These are phyloP conservation scores for Protomyctophum bolini DNA, from an alignment of 2,113 vertebrate species.

Conservation along the genomic window DNA sequence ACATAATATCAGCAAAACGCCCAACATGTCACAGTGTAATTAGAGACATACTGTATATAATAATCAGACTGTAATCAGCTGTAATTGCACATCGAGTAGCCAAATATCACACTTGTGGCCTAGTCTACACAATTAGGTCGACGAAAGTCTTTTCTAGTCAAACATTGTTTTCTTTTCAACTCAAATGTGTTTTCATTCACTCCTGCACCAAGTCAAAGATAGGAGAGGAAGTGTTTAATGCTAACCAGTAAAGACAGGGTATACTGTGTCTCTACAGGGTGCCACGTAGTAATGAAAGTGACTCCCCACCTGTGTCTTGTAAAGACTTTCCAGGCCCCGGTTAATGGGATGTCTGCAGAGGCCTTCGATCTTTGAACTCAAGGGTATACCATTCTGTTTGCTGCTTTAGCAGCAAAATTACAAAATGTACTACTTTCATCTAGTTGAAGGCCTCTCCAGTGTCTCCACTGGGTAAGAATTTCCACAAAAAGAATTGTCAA, in stretches of 20 bases:
- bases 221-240: constrained; percentile 60
- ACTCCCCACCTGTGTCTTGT: constrained; percentile 65
- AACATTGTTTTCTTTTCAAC: not conserved
- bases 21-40: not conserved
- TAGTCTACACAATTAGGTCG: constrained; percentile 5
- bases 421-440: not conserved
- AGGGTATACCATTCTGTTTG: not conserved
- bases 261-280: constrained; percentile 33
- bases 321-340: constrained; percentile 59
- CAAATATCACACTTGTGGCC: constrained; percentile 12
- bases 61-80: not conserved
- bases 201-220: constrained; percentile 29
- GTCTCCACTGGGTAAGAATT: not conserved
- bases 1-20: not conserved
- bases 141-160: not conserved
- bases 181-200: constrained; percentile 40
- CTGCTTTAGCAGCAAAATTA: constrained; percentile 5
- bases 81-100: not conserved
- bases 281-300: constrained; percentile 47
- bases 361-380: constrained; percentile 15
- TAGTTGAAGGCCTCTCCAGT: not conserved
- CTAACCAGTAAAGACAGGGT: constrained; percentile 33
- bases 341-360: constrained; percentile 36
- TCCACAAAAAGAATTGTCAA: not conserved
- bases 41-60: constrained; percentile 9